A percentile compares a stretch with the other conserved stretches of the same genome.
Conservation (phyloP, 2,888 invertebrate genomes). For the Xylota segnis region DNA sequence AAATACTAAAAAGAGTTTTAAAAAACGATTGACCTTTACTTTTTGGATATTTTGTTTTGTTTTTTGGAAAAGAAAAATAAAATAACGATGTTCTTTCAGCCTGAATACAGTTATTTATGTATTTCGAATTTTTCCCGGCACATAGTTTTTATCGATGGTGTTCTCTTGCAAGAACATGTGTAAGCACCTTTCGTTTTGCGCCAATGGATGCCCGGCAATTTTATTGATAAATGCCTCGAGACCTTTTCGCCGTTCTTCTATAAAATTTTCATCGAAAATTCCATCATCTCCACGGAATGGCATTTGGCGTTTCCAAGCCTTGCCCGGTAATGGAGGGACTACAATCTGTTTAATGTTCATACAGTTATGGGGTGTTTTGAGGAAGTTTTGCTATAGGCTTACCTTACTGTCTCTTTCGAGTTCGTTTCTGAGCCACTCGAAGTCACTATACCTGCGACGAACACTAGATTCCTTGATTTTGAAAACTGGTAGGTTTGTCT, state of each 20-base stretch:
- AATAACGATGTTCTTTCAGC: slow-evolving; percentile 35
- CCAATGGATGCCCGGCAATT: slow-evolving; percentile 99
- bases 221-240: slow-evolving; percentile 99
- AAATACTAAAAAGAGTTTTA: slow-evolving; percentile 42
- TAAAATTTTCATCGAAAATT: slow-evolving; percentile 99
- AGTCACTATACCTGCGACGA: slow-evolving; percentile 98
- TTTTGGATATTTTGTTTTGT: slow-evolving; percentile 46
- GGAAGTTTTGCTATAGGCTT: slow-evolving; percentile 77
- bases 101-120: slow-evolving; percentile 87
- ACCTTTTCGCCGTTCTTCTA: slow-evolving; percentile 98
- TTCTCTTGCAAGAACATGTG: slow-evolving; percentile 99
- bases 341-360: slow-evolving; percentile 90
- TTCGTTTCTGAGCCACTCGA: slow-evolving; percentile 99
- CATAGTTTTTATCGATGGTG: slow-evolving; percentile 99
- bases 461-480: slow-evolving; percentile 99
- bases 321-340: slow-evolving; percentile 98
- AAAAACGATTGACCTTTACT: slow-evolving; percentile 54
- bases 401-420: slow-evolving; percentile 99
- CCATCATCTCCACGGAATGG: slow-evolving; percentile 99
- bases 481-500: slow-evolving; percentile 99
- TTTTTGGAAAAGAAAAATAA: slow-evolving; percentile 16
- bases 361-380: background rate
- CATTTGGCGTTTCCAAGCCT: slow-evolving; percentile 99
- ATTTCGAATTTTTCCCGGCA: slow-evolving; percentile 99
- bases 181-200: slow-evolving; percentile 99